Conservation (phyloP, 2,113 vertebrate genomes). For the Nothoprocta perdicaria region DNA sequence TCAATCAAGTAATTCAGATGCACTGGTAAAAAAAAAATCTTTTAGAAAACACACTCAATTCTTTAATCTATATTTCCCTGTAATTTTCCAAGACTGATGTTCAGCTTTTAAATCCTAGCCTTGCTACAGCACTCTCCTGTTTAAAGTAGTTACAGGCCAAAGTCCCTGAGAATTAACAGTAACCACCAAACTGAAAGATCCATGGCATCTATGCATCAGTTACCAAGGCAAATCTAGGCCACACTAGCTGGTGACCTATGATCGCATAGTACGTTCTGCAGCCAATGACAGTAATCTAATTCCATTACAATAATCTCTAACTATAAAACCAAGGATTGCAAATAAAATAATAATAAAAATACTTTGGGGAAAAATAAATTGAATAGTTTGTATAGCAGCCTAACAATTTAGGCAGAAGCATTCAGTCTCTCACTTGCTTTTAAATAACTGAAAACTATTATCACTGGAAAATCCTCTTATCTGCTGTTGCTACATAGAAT, state of each 20-base stretch:
- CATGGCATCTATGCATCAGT: not conserved
- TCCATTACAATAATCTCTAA: not conserved
- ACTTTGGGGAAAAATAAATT: not conserved
- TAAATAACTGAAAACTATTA: not conserved
- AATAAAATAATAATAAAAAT: not conserved
- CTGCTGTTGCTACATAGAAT: not conserved
- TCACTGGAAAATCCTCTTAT: not conserved
- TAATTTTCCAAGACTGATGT: not conserved
- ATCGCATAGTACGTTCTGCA: not conserved
- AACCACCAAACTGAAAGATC: not conserved
- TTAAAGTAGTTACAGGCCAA: not conserved
- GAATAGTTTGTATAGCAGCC: not conserved
- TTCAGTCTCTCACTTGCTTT: not conserved
- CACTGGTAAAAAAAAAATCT: not conserved
- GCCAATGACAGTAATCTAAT: not conserved
- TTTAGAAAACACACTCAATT: not conserved
- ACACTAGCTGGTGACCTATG: not conserved
- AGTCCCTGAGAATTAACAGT: not conserved
- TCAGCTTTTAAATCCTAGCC: not conserved
- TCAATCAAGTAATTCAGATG: not conserved
- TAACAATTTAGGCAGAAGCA: not conserved
- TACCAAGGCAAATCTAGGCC: not conserved
- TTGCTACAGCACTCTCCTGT: not conserved
- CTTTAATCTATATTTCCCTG: not conserved
- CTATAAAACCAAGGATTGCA: not conserved